Conservation (phyloP, 2,113 vertebrate genomes). For the Abramis brama region DNA sequence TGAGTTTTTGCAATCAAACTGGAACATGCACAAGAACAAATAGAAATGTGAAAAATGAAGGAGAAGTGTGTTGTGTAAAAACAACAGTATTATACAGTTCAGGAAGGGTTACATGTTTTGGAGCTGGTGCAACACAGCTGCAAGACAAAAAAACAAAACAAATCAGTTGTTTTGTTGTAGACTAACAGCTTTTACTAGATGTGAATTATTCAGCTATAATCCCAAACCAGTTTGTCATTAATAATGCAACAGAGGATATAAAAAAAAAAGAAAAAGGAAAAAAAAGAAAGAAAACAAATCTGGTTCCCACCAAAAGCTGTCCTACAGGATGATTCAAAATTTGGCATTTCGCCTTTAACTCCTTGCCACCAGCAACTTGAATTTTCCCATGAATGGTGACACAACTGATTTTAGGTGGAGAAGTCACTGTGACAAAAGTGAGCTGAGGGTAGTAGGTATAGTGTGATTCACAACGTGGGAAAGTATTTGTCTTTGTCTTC, state of each 20-base stretch:
- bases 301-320: slow-evolving; percentile 65
- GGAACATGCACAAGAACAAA: not conserved
- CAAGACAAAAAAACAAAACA: slow-evolving; percentile 23
- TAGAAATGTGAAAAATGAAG: not conserved
- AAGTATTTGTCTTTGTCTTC: slow-evolving; percentile 65
- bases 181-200: slow-evolving; percentile 44
- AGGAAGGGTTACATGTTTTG: slow-evolving; percentile 22
- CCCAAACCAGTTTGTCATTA: slow-evolving; percentile 42
- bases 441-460: slow-evolving; percentile 45
- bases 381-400: slow-evolving; percentile 73
- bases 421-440: slow-evolving; percentile 70
- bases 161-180: slow-evolving; percentile 41
- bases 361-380: slow-evolving; percentile 60
- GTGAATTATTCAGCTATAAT: slow-evolving; percentile 40
- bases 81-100: not conserved
- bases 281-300: slow-evolving; percentile 57
- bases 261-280: not conserved
- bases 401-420: slow-evolving; percentile 58
- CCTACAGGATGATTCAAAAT: slow-evolving; percentile 55
- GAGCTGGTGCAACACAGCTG: not conserved
- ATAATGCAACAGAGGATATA: slow-evolving; percentile 38
- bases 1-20: not conserved
- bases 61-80: not conserved
- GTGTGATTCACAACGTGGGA: slow-evolving; percentile 71
- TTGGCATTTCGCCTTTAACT: slow-evolving; percentile 64